phyloP scores from a whole-genome alignment of 2,113 vertebrate genomes.

The Chauna torquata region DNA sequence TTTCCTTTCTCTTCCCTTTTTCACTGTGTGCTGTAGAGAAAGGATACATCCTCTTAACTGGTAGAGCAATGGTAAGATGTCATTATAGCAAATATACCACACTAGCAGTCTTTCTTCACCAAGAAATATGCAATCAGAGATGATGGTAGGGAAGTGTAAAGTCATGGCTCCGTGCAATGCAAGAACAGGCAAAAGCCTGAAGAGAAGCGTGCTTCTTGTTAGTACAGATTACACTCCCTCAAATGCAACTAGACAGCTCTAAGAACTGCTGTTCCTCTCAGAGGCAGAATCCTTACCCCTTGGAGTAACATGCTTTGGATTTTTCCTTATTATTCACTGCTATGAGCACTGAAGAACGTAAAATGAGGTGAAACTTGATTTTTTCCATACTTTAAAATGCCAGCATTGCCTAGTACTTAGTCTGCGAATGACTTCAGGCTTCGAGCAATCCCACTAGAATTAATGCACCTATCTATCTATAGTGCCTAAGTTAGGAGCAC shows the following conservation, averaged over 20 bases:
- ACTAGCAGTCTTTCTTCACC: neutral
- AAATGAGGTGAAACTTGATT: neutral
- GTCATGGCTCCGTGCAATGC: neutral
- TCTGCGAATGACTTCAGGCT: neutral
- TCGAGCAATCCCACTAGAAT: neutral
- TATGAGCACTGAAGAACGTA: neutral
- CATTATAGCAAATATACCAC: neutral
- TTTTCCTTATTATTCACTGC: neutral
- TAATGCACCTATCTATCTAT: neutral
- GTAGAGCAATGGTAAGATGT: neutral
- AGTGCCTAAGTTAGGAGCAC: neutral
- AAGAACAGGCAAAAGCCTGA: neutral
- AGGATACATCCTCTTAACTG: neutral
- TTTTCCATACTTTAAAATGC: neutral
- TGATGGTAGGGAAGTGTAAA: neutral
- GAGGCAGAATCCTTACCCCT: neutral
- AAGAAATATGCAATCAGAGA: neutral
- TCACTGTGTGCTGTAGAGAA: neutral
- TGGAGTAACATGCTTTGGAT: neutral
- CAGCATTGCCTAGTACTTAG: neutral
- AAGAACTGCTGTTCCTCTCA: neutral
- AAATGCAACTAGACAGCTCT: neutral
- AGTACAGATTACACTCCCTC: neutral
- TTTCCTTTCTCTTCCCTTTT: neutral
- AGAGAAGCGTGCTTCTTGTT: neutral